A percentile compares a stretch with the other conserved stretches of the same genome.
phyloP scores from a whole-genome alignment of 2,797 vertebrate species.

The Buphagus erythrorhynchus region DNA sequence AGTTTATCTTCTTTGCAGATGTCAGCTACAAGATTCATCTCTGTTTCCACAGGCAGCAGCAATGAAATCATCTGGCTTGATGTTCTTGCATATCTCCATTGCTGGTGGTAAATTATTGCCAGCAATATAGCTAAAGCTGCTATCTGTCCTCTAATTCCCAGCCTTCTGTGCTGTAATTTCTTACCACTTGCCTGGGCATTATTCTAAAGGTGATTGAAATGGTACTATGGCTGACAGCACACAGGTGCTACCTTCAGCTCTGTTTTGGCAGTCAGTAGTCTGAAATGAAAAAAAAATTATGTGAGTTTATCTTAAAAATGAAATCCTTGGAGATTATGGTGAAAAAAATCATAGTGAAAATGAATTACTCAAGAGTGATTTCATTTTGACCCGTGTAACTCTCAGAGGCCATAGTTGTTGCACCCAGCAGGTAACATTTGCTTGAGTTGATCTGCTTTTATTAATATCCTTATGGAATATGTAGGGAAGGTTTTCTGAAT shows the following conservation, averaged over 20 bases:
- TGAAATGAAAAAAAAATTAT: background rate
- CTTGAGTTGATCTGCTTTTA: background rate
- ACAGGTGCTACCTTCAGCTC: background rate
- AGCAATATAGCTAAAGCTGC: background rate
- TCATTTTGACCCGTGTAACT: background rate
- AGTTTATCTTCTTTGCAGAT: background rate
- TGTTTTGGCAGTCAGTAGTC: background rate
- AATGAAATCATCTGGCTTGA: background rate
- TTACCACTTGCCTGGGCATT: background rate
- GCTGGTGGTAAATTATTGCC: background rate
- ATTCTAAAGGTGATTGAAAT: background rate
- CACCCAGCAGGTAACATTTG: background rate
- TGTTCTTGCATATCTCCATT: background rate
- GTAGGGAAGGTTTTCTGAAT: background rate
- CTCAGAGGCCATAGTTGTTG: background rate
- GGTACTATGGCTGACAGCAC: background rate
- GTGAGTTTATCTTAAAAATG: background rate
- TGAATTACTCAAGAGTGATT: background rate
- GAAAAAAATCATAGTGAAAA: background rate
- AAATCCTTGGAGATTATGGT: background rate
- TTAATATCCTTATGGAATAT: background rate
- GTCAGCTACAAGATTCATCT: background rate
- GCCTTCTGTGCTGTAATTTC: background rate
- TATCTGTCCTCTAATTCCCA: background rate
- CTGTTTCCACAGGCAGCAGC: background rate